These are phyloP conservation scores for Alligator sinensis DNA, from an alignment of 2,113 vertebrate species.

Conservation along the genomic window DNA sequence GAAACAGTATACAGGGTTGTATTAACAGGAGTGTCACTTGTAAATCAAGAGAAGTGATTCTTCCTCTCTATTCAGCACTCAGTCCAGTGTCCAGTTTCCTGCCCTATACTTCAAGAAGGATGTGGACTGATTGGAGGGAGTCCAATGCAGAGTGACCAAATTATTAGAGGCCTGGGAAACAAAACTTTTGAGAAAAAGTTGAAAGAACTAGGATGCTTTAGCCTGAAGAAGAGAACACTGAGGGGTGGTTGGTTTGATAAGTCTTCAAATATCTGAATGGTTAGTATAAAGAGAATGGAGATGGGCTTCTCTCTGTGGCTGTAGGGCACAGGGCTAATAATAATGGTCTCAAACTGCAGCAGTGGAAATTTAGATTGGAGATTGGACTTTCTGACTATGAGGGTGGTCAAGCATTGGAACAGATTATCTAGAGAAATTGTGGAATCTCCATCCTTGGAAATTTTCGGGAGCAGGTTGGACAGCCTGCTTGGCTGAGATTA, in stretches of 20 bases:
- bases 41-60: too few relatives aligned
- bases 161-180: background rate
- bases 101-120: background rate
- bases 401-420: background rate
- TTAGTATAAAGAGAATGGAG: background rate
- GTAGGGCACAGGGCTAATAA: background rate
- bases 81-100: too few relatives aligned
- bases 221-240: background rate
- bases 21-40: too few relatives aligned
- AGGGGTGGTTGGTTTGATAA: background rate
- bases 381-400: background rate
- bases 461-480: background rate
- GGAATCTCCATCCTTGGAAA: background rate
- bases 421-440: background rate
- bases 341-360: background rate
- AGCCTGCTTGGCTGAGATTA: fast-evolving
- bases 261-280: background rate
- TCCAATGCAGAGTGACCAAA: background rate
- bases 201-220: background rate
- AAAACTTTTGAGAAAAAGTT: background rate
- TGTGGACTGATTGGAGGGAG: background rate
- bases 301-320: background rate
- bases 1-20: too few relatives aligned
- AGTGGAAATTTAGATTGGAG: background rate
- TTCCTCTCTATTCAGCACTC: too few relatives aligned